These are phyloP conservation scores for Dryococelus australis DNA, from an alignment of 2,888 invertebrate species.

Conservation along the genomic window DNA sequence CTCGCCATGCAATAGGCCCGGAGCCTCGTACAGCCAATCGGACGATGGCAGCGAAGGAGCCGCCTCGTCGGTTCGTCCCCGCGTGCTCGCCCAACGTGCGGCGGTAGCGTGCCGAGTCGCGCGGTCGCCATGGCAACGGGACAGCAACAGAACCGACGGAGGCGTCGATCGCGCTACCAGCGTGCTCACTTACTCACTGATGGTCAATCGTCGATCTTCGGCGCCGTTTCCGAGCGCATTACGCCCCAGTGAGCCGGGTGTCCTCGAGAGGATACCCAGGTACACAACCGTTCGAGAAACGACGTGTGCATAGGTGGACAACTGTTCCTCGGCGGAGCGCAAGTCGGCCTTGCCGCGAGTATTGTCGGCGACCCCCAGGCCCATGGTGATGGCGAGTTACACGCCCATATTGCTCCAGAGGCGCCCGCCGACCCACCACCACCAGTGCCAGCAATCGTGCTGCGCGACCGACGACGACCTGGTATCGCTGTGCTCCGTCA, in stretches of 20 bases:
- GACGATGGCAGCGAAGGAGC: too few relatives aligned
- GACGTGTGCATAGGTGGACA: too few relatives aligned
- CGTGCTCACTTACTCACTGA: neutral
- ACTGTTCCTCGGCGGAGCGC: too few relatives aligned
- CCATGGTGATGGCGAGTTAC: constrained; percentile 42
- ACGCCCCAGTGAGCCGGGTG: neutral
- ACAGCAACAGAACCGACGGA: neutral
- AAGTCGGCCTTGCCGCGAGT: too few relatives aligned
- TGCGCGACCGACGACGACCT: constrained; percentile 38
- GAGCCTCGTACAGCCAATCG: too few relatives aligned
- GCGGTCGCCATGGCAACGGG: constrained; percentile 30
- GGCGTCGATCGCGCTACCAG: neutral
- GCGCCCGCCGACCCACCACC: constrained; percentile 35
- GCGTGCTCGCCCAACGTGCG: neutral
- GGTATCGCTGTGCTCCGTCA: constrained; percentile 39
- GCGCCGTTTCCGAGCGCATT: too few relatives aligned
- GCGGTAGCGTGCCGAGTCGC: neutral
- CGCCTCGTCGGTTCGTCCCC: too few relatives aligned
- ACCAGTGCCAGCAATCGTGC: neutral
- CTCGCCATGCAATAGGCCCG: too few relatives aligned
- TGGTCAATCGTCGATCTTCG: neutral
- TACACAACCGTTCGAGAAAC: too few relatives aligned
- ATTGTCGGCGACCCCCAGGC: neutral
- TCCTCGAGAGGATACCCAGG: too few relatives aligned
- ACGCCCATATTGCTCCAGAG: constrained; percentile 42